These are phyloP conservation scores for Venturia canescens DNA, from an alignment of 1,140 invertebrate species.

Conservation along the genomic window DNA sequence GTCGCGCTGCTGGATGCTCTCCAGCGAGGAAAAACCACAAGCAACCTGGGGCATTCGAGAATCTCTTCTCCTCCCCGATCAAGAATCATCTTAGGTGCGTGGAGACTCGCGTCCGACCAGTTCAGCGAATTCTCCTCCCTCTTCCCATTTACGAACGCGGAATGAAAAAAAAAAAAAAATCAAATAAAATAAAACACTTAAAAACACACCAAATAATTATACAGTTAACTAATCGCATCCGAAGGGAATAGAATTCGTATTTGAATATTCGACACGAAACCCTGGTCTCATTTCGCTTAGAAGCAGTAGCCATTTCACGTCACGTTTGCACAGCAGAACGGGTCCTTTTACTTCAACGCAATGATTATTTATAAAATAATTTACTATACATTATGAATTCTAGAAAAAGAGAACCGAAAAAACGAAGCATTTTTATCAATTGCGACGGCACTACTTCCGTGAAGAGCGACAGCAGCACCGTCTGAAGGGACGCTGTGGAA, in stretches of 20 bases:
- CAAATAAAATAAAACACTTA: not conserved
- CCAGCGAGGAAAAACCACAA: not conserved
- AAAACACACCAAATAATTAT: not conserved
- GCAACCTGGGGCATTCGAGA: not conserved
- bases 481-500: not conserved
- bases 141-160: not conserved
- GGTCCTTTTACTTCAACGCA: no score
- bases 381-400: no score
- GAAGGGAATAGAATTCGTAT: no score
- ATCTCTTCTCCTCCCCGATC: not conserved
- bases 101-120: not conserved
- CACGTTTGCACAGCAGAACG: no score
- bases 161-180: not conserved
- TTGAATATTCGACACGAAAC: no score
- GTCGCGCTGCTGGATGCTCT: no score
- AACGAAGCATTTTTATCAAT: no score
- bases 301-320: no score
- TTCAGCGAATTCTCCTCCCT: slow-evolving; percentile 7
- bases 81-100: not conserved
- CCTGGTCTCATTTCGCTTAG: no score
- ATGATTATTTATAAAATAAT: no score
- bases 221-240: no score
- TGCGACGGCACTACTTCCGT: not conserved
- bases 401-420: no score
- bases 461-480: not conserved